Base-by-base conservation (phyloP, 2,888 invertebrate species). In the Caenorhabditis sp. region DNA sequence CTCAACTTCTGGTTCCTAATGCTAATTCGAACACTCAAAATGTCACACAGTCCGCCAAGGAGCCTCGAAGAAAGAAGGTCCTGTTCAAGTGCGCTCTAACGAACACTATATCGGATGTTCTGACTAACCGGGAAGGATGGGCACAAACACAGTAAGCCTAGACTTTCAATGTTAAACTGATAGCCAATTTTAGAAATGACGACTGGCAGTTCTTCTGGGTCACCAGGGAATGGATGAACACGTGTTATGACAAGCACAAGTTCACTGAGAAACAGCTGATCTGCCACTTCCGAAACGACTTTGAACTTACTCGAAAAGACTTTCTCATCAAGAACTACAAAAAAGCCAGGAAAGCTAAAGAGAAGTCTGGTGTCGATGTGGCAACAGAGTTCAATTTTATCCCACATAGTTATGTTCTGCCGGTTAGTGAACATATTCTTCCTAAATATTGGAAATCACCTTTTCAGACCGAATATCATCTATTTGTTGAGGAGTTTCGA, bases 121-220 rank as follows among this genome's bases (percentile, higher is more conserved):
- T 90, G 35, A 85, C 87, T 1, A 80, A 84, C 35, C 64, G 90
- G n/a, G 84, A 87, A 15, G 88, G 89, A 67, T 90, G 88, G 90
- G 77, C 80, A 6, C 83, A 81, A 35, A 87, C 90, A 5, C 83
- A 72, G 90, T 88, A 44, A 72, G 79, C 60, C 69, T 55, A 26
- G 9, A 6, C 32, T 32, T 32, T n/a, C n/a, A n/a, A 32, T 32
- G 5, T 32, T 6, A 32, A 4, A 32, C 9, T 32, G 4, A 4
- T 32, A 6, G 9, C 9, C 32, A 32, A 32, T 58, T 53, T 35
- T 47, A 89, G 90, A 60, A 93, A 93, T 64, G 93, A 92, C 44
- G 93, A 93, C 58, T 94, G 94, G 94, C 93, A 94, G 74, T 92
- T 94, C 64, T 94, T 93, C 91, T 94, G 94, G 94, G 94, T 94